Base-by-base conservation (phyloP, 2,113 vertebrate species). In the Puma concolor region DNA sequence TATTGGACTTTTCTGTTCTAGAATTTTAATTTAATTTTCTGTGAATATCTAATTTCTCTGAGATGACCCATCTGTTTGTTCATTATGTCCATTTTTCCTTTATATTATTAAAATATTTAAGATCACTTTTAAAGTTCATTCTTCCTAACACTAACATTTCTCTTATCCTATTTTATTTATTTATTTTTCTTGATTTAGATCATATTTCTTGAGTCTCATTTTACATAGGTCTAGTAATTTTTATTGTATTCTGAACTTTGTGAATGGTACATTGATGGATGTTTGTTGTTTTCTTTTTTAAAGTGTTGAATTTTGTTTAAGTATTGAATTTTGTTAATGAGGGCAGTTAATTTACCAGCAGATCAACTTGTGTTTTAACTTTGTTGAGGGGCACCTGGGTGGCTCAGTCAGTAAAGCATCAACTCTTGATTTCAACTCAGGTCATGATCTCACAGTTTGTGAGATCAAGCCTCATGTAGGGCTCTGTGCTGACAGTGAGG, bases 131-230 rank as follows among this genome's bases (percentile, higher is more conserved):
- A 90, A 89, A 76, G 50, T 71, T 8, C 1, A 72, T 93, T 69
- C 83, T 11, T 64, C 3, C n/a, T 89, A 97, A 66, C 50, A 86
- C 71, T 93, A 57, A 91, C 19, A 83, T 77, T 93, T 96, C 63
- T 66, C 2, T 13, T 64, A 60, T 12, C 2, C 19, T 54, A 16
- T 77, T 54, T 92, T 33, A 86, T 88, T 67, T 57, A 21, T 50
- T 66, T 91, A 54, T 48, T 87, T 74, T 86, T 64, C 64, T 85
- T 54, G 7, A 31, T 50, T 90, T 64, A 38, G 17, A 60, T 81
- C 17, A n/a, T n/a, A 94, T 66, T 64, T 96, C 8, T 84, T 86
- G 48, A 41, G 12, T 77, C 36, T 95, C 6, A 83, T 91, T 91
- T 84, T 89, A 48, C 11, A 76, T 0, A 15, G 3, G 2, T 64